Evolutionary conservation across 2,797 vertebrate genomes (phyloP), one percentile per base, ranked within the genome.

Genomic region (Avahi laniger): DNA sequence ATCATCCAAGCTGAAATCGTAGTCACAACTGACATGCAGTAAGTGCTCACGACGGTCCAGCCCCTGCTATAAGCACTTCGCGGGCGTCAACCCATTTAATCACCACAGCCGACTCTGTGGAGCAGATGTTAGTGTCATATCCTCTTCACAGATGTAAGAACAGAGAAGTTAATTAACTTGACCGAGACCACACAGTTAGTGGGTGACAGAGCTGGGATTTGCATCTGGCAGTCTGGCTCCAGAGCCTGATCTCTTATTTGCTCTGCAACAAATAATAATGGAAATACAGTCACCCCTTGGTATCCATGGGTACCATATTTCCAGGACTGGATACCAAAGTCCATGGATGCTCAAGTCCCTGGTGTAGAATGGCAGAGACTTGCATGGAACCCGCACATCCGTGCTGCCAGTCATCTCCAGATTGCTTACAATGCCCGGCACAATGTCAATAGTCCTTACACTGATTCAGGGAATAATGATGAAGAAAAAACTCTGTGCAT

Each of bases 21-120:
- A n/a, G 22, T 48, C 75, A 59, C 11, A 18, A 2, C 24, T 13
- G 33, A 38, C 7, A 4, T 11, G 3, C 2, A 8, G 3, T 1
- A 6, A 30, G 35, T 50, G 33, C 35, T 50, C 30, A 1, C 18
- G 2, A 50, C 2, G 57, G n/a, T n/a, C 22, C 12, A 35, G 65
- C 13, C 17, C 9, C 13, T 2, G 17, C 63, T 28, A 8, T 1
- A 22, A 57, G 73, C 33, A 28, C 41, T 73, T 22, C 13, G 69
- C 78, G 43, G 14, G 12, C 30, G 3, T 20, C 3, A 22, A 1
- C 48, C n/a, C 72, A 4, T 30, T 65, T 43, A 8, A 35, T 43
- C 81, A 30, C 76, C 6, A 46, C 59, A 28, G 3, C 24, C 8
- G 33, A 38, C 41, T 7, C 38, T 41, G 28, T 20, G 24, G 61